Conservation (phyloP, 2,888 invertebrate genomes). For the Drosophila melanocephala region DNA sequence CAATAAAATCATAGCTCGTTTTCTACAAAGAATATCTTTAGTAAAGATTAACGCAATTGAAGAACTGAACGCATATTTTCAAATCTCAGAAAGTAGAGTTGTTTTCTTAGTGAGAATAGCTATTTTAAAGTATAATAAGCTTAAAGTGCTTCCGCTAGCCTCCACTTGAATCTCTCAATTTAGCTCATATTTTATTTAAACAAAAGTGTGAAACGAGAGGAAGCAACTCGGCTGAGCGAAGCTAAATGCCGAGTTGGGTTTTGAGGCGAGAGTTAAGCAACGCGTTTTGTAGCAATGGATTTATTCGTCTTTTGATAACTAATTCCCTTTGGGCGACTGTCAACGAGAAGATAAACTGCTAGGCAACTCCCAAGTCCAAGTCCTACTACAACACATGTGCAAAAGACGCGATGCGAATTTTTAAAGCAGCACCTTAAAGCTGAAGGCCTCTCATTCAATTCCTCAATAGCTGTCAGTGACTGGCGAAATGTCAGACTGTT, state of each 20-base stretch:
- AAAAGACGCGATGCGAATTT: not conserved
- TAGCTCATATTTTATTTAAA: constrained; percentile 67
- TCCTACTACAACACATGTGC: constrained; percentile 31
- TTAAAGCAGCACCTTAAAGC: constrained; percentile 32
- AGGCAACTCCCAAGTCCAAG: constrained; percentile 46
- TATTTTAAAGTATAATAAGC: constrained; percentile 6
- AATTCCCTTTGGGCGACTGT: constrained; percentile 83
- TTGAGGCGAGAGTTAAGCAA: constrained; percentile 20
- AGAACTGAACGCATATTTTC: not conserved
- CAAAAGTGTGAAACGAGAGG: constrained; percentile 24
- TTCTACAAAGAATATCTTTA: not conserved
- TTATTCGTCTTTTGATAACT: constrained; percentile 78
- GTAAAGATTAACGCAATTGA: not conserved
- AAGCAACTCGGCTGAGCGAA: constrained; percentile 1
- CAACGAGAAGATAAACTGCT: constrained; percentile 77
- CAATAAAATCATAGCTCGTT: not conserved
- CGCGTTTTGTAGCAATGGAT: constrained; percentile 61
- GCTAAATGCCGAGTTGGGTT: constrained; percentile 14
- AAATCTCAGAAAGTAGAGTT: not conserved
- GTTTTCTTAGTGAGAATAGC: not conserved
- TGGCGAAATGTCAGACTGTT: constrained; percentile 32
- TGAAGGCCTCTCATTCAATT: not conserved
- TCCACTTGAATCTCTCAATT: constrained; percentile 39
- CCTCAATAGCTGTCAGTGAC: constrained; percentile 33
- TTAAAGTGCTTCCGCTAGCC: constrained; percentile 10